Evolutionary conservation across 1,140 invertebrate species (phyloP).

Genomic region (Anoplolepis gracilipes): DNA sequence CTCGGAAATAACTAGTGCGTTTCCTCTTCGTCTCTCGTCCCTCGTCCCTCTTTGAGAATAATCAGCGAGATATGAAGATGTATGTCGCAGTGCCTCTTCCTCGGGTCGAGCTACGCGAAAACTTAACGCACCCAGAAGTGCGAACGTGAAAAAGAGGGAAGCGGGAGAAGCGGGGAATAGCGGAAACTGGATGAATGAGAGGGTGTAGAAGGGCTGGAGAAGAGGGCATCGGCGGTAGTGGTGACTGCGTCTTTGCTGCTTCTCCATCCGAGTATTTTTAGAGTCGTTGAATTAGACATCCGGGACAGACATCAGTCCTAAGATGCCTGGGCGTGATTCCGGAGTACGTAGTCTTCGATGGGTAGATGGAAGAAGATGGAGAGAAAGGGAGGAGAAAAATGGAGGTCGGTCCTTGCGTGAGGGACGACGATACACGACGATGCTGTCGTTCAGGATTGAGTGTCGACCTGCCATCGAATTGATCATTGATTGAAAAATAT

Average conservation of each 20-base stretch:
- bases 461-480: background rate
- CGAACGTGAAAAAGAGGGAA: background rate
- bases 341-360: constrained; percentile 6
- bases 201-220: constrained; percentile 68
- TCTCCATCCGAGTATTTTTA: constrained; percentile 71
- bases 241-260: constrained; percentile 50
- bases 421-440: background rate
- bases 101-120: constrained; percentile 28
- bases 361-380: background rate
- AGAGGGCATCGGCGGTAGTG: constrained; percentile 43
- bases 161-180: constrained; percentile 40
- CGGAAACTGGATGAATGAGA: constrained; percentile 82
- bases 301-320: constrained; percentile 57
- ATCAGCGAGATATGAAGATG: constrained; percentile 1
- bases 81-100: background rate
- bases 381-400: background rate
- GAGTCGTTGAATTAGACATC: constrained; percentile 74
- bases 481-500: background rate
- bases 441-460: background rate
- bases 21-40: background rate
- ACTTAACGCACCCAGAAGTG: background rate
- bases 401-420: background rate
- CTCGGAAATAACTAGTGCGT: background rate
- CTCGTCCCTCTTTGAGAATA: constrained; percentile 11
- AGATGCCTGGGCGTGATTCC: constrained; percentile 25